Percentiles rank a stretch among this genome's conserved stretches.
phyloP scores from a whole-genome alignment of 2,888 invertebrate genomes.

The Chesias legatella region DNA sequence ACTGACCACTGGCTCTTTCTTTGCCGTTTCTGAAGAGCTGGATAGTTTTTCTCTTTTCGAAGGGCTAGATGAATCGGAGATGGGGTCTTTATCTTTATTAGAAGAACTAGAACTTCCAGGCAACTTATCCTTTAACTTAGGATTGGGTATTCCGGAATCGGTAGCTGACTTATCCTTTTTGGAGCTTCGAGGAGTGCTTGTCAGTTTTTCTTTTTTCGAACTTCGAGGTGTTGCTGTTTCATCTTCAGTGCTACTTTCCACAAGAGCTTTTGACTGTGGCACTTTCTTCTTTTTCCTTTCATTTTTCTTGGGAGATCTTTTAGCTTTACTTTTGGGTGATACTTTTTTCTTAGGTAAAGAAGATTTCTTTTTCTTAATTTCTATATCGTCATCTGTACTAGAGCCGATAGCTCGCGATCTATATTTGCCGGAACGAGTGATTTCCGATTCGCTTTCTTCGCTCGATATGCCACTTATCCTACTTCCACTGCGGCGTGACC shows the following conservation, averaged over 20 bases:
- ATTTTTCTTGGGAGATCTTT: constrained; percentile 62
- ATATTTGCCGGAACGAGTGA: constrained; percentile 50
- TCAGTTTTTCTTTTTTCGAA: constrained; percentile 57
- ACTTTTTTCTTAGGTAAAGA: constrained; percentile 71
- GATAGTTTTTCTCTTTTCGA: constrained; percentile 56
- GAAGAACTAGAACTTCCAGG: no score
- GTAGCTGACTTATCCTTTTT: constrained; percentile 9
- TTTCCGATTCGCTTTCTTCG: constrained; percentile 70
- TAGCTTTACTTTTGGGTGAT: constrained; percentile 65
- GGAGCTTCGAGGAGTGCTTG: constrained; percentile 57
- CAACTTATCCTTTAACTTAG: no score
- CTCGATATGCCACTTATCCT: constrained; percentile 83
- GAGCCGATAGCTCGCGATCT: constrained; percentile 71
- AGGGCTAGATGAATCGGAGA: no score
- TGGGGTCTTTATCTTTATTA: not conserved
- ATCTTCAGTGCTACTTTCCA: constrained; percentile 83
- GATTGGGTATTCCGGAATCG: not conserved
- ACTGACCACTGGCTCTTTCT: constrained; percentile 32
- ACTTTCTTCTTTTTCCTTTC: constrained; percentile 74
- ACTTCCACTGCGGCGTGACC: constrained; percentile 83
- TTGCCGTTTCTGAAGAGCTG: constrained; percentile 25
- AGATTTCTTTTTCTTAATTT: constrained; percentile 52
- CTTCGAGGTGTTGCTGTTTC: constrained; percentile 60
- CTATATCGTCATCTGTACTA: constrained; percentile 80
- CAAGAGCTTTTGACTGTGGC: constrained; percentile 67